A percentile compares a stretch with the other conserved stretches of the same genome.
phyloP scores from a whole-genome alignment of 2,113 vertebrate species.

The Marmota flaviventris region DNA sequence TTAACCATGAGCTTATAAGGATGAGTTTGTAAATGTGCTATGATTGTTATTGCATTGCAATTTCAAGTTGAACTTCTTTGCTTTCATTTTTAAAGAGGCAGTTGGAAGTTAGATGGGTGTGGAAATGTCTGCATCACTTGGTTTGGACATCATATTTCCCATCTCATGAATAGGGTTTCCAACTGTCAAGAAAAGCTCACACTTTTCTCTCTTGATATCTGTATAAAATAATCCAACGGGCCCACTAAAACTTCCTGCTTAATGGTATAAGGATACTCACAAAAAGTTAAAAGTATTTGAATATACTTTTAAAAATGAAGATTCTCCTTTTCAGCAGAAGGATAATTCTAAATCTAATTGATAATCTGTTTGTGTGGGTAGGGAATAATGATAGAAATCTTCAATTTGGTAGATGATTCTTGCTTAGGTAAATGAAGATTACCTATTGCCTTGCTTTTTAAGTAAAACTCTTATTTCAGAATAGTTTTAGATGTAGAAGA shows the following conservation, averaged over 20 bases:
- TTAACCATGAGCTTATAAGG: background rate
- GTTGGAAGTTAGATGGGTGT: background rate
- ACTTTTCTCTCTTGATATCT: background rate
- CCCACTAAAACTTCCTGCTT: background rate
- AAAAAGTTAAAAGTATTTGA: background rate
- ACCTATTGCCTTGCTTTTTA: background rate
- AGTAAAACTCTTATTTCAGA: background rate
- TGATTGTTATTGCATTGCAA: background rate
- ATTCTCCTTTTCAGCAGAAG: background rate
- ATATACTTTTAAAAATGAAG: constrained; percentile 4
- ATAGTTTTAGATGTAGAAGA: background rate
- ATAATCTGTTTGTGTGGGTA: background rate
- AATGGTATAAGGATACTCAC: background rate
- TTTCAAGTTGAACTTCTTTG: background rate
- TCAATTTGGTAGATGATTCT: background rate
- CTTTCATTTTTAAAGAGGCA: background rate
- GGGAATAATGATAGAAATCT: background rate
- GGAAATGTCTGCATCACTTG: background rate
- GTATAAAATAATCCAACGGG: background rate
- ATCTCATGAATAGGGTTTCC: background rate
- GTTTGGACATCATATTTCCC: background rate
- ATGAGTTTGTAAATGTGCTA: background rate
- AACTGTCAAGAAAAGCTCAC: background rate
- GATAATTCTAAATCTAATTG: background rate
- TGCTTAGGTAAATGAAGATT: background rate